Evolutionary conservation across 2,113 vertebrate genomes (phyloP), one percentile per base, ranked within the genome.

Genomic region (Lamprotornis superbus): DNA sequence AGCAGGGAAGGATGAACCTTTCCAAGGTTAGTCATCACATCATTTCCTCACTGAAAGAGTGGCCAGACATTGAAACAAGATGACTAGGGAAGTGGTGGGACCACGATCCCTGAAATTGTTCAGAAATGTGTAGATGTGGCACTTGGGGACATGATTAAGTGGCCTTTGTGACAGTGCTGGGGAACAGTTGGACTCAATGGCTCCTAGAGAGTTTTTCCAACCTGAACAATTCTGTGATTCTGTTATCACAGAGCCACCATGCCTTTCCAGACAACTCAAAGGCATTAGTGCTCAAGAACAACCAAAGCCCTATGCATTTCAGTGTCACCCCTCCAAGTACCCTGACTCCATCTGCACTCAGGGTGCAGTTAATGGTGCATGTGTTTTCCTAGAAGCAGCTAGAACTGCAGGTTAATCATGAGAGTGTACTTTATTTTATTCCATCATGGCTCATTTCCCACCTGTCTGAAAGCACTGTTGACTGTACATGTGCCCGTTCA

Each of bases 401-500:
- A 67, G 47, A 30, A 14, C 23, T 8, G 1, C 25, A 24, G 37
- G 77, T 53, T 44, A 40, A 52, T 80, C 35, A 67, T 3, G 7
- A 86, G 50, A 79, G 6, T 39, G 21, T 13, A 47, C 65, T 77
- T 90, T 50, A 13, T 33, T 67, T 83, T 49, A 37, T 69, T 42
- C 27, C 25, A 14, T 61, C 4, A 3, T 9, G 16, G 80, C 73
- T 90, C 35, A 85, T 96, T 93, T 77, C 55, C 74, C 77, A 64
- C 65, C 83, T 83, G 80, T 74, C 78, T 23, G 3, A 33, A 67
- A 44, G 55, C 56, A 42, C 55, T 93, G 75, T 94, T 96, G 91
- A 94, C 88, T 49, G 22, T 94, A 27, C 44, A 85, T 88, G 55
- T 86, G 68, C 55, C 81, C 78, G 69, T 23, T 94, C 65, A 77